Base-by-base conservation (phyloP, 2,888 invertebrate species). In the Ornithoptera alexandrae region DNA sequence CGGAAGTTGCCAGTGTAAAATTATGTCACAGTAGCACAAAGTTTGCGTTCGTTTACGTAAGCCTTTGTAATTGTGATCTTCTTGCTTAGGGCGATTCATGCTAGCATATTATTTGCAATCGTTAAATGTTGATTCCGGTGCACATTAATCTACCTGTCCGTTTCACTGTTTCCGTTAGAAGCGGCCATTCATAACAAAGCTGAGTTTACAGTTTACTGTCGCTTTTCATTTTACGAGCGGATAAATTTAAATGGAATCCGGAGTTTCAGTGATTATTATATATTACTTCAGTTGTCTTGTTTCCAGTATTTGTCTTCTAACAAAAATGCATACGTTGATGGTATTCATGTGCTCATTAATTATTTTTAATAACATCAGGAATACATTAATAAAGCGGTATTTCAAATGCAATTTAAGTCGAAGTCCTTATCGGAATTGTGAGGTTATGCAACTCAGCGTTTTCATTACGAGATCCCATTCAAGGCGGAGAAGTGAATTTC, bases 31-130 rank as follows among this genome's bases (percentile, higher is more conserved):
- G 39, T 60, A 36, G 50, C 30, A 24, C 4, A n/a, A 58, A 62
- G 57, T 69, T 61, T 69, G 39, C 22, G 24, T 63, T 66, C 62
- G 22, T 63, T 70, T 63, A 70, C 53, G 59, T 66, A 59, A 66
- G 59, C 59, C 2, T 22, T 62, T 36, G 62, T 20, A n/a, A 59
- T 20, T 61, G 58, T 59, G 62, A 62, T 66, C 50, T 7, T 30
- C 62, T 24, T 22, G 62, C 2, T 57, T n/a, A 62, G 59, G 39
- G 39, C 59, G 15, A 22, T 17, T 58, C 50, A 66, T 36, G 59
- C 63, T 56, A 60, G 57, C 36, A 62, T 53, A 42, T 46, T 69
- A 57, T 12, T 56, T 64, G 67, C 46, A 42, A n/a, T 63, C 36
- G 22, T 62, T 61, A 61, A 62, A n/a, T n/a, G 18, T 6, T 36